These are phyloP conservation scores for Sylvilagus floridanus DNA, from an alignment of 2,797 vertebrate genomes.

Conservation along the genomic window DNA sequence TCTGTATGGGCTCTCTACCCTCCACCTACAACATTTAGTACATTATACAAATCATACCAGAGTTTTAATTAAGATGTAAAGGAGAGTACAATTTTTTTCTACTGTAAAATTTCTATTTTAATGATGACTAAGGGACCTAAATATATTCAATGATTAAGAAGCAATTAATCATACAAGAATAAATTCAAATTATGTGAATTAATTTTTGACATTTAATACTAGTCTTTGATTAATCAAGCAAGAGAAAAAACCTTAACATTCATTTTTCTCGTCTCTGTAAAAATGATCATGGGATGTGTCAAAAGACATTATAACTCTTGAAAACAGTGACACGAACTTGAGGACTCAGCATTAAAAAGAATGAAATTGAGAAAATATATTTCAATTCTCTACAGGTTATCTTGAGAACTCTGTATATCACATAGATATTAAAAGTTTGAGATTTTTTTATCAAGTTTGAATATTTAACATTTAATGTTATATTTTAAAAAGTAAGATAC, in stretches of 20 bases:
- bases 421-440: neutral
- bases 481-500: neutral
- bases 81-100: neutral
- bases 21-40: neutral
- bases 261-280: neutral
- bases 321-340: neutral
- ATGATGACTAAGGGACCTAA: neutral
- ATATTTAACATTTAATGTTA: neutral
- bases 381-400: neutral
- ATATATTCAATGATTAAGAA: neutral
- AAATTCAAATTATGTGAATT: neutral
- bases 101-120: slow-evolving; percentile 15
- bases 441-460: neutral
- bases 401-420: neutral
- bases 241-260: neutral
- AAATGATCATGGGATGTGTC: neutral
- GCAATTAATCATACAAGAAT: slow-evolving; percentile 12
- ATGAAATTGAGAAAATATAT: neutral
- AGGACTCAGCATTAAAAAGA: neutral
- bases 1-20: neutral
- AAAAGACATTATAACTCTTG: slow-evolving; percentile 8
- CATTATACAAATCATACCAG: neutral
- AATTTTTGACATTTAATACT: slow-evolving; percentile 7
- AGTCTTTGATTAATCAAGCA: neutral
- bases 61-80: slow-evolving; percentile 22